Conservation (phyloP, 2,888 invertebrate species). For the Cataglyphis albicans region DNA sequence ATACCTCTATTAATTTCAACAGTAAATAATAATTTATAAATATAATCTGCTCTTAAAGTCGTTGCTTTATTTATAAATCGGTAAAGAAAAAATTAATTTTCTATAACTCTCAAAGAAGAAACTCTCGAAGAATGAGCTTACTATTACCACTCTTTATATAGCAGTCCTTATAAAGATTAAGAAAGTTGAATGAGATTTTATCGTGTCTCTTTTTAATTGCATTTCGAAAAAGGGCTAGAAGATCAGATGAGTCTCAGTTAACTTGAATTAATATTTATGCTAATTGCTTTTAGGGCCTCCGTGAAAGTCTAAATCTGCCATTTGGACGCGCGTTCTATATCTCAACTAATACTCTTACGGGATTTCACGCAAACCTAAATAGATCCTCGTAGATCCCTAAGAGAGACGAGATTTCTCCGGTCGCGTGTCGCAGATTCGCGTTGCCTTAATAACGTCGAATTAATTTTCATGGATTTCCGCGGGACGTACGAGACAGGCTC, state of each 20-base stretch:
- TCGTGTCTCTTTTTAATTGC: background rate
- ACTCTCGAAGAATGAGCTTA: background rate
- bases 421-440: constrained; percentile 49
- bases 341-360: background rate
- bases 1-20: background rate
- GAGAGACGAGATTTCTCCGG: constrained; percentile 27
- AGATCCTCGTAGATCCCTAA: constrained; percentile 10
- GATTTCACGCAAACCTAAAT: constrained; percentile 11
- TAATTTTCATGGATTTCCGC: constrained; percentile 70
- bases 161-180: background rate
- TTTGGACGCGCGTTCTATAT: background rate
- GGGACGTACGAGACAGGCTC: constrained; percentile 40
- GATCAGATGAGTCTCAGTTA: background rate
- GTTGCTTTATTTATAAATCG: background rate
- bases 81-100: background rate
- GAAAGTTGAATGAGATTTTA: background rate
- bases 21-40: background rate
- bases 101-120: background rate
- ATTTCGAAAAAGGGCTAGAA: background rate
- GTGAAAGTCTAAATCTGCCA: background rate
- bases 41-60: background rate
- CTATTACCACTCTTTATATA: background rate
- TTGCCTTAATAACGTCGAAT: constrained; percentile 60
- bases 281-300: background rate
- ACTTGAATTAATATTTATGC: constrained; percentile 8